Evolutionary conservation across 1,140 invertebrate genomes (phyloP), one percentile per base, ranked within the genome.

Genomic region (Hycleus phaleratus): DNA sequence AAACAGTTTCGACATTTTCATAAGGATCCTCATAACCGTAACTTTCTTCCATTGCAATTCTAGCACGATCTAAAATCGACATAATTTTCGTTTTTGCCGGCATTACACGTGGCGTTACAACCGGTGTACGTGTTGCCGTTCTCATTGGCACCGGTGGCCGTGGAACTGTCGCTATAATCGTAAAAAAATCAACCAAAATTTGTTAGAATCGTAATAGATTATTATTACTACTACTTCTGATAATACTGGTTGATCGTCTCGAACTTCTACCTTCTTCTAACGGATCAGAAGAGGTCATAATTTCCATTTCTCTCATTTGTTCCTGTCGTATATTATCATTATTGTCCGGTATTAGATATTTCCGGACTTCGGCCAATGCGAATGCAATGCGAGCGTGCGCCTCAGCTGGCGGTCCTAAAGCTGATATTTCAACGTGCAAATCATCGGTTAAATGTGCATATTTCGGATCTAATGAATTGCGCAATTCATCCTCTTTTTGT

Each of bases 381-480:
- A 88, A 90, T 10, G 90, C 86, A 40, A 95, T 88, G 59, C 91
- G 78, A n/a, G 87, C 85, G 70, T 95, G 91, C 6, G 90, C 91
- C 74, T 95, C 90, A 18, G 89, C 85, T 0, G 91, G 88, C 2
- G 90, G 86, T 9, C 90, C 91, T 39, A 85, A 81, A 2, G 90
- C 88, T 50, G 89, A 91, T 57, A 95, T 89, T 73, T 93, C 87
- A 1, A 95, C 88, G 78, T 95, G 93, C 4, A 96, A 79, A 67
- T 94, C 91, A 65, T 95, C 91, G 61, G 84, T 85, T 11, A 95
- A 81, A 73, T 96, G 93, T 9, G 88, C 82, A 76, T 92, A 94
- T 74, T 93, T 93, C 3, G 88, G 86, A 71, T 95, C 92, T 10
- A 86, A 86, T 25, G 87, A 87, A 53, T 84, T 82, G 5, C 91